Percentiles rank a stretch among this genome's conserved stretches.
These are phyloP conservation scores for Cyclopterus lumpus DNA, from an alignment of 2,797 vertebrate species.

Conservation along the genomic window DNA sequence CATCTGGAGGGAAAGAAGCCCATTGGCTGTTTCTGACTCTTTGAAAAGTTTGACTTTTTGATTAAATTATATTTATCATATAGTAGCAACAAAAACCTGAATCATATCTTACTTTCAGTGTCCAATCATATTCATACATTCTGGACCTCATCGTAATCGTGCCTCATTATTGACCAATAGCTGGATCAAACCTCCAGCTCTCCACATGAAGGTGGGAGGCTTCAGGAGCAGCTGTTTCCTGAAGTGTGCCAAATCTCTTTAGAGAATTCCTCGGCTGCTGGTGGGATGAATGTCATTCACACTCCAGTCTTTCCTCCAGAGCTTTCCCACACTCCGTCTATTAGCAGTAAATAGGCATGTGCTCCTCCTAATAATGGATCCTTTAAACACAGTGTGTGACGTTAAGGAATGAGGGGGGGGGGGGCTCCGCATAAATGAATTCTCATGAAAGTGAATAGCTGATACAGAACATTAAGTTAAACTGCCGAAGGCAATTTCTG, in stretches of 20 bases:
- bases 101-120: not conserved
- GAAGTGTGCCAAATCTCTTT: conserved; percentile 56
- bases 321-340: conserved; percentile 77
- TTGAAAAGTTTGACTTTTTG: fast-evolving
- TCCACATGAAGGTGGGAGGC: not conserved
- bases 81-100: not conserved
- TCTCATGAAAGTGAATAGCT: not conserved
- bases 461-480: too few species aligned
- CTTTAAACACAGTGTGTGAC: not conserved
- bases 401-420: not conserved
- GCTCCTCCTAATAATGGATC: not conserved
- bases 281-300: not conserved
- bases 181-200: not conserved
- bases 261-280: conserved; percentile 18
- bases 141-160: not conserved
- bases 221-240: conserved; percentile 26
- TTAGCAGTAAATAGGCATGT: not conserved
- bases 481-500: too few species aligned
- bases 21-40: conserved; percentile 25
- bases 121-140: conserved; percentile 53
- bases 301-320: conserved; percentile 46
- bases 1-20: conserved; percentile 68
- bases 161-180: not conserved
- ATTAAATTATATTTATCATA: fast-evolving
- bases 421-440: not conserved